Base-by-base conservation (phyloP, 2,888 invertebrate genomes). In the Glaucopsyche alexis region DNA sequence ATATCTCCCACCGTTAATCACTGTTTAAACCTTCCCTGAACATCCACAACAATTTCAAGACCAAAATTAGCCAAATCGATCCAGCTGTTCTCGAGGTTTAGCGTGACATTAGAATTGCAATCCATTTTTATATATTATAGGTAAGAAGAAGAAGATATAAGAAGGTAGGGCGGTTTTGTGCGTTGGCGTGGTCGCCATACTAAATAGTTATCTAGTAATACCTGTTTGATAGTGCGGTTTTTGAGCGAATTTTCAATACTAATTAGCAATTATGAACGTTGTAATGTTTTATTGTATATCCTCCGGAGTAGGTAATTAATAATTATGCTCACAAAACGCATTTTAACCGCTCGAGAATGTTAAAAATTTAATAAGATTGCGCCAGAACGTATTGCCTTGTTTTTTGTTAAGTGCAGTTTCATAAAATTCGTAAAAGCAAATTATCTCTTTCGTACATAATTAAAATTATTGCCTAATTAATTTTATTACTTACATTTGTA, bases 401-500 rank as follows among this genome's bases (percentile, higher is more conserved):
- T 60, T 55, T 47, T 47, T 60, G 60, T 29, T 13, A 60, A 42
- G 13, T 66, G 66, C 66, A 16, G 9, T 66, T 66, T 66, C 66
- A 66, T 42, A n/a, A 42, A 66, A 66, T 66, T 66, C 66, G 19
- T 66, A 42, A 42, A 66, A 66, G 40, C 29, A 60, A 29, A n/a
- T 42, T 42, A 42, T 16, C 66, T 16, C 40, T 66, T 66, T 66
- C 40, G 42, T 66, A 66, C 16, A 60, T 29, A 38, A 60, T 47
- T 55, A 55, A 55, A 55, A 55, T 66, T 66, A 42, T 66, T 66
- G 66, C 66, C 42, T 42, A 66, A 66, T 60, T 42, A 66, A 66
- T 60, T 29, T 14, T 2, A 38, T 60, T 47, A 38, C 29, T 38
- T 14, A 55, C 19, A 55, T 5, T 13, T 60, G 47, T 60, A 2